Base-by-base conservation (phyloP, 2,797 vertebrate species). In the Clarias platycephalus region DNA sequence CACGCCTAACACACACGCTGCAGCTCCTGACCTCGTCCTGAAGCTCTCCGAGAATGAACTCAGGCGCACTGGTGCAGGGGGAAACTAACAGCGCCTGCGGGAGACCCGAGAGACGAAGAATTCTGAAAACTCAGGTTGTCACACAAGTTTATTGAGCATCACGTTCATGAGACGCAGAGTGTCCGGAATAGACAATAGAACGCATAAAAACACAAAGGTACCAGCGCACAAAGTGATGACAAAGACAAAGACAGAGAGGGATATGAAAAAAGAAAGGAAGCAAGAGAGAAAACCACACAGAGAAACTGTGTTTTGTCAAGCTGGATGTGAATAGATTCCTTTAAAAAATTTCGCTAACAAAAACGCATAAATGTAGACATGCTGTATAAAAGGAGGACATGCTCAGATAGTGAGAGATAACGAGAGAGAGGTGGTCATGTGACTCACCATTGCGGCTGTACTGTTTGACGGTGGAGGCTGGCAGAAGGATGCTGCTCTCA, bases 391-490 rank as follows among this genome's bases (percentile, higher is more conserved):
- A 37, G 12, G 34, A 22, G 24, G n/a, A 68, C 34, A 24, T 67
- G 26, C n/a, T 13, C 0, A 31, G 3, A 31, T 2, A 64, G 13
- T 5, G 4, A 64, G 63, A 64, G 63, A 34, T 34, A 18, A 1
- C 1, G 9, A 79, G 31, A 58, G 64, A n/a, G 72, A 24, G 16
- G 31, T 13, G 22, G 57, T 40, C 31, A 22, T 60, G 79, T 28
- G 66, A 86, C 96, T 96, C 90, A 98, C 97, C 97, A 0, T 97
- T 98, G 28, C 97, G 96, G 89, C 97, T 98, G 95, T 97, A 97
- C 93, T 97, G 97, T 87, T 98, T 98, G 94, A 98, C 96, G 7
- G 97, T 97, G 78, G 96, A 97, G 72, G 97, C 96, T 0, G 97
- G 97, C 9, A 98, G 96, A 89, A 97, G 96, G 91, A 98, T 98